A percentile compares a stretch with the other conserved stretches of the same genome.
Evolutionary conservation across 2,797 vertebrate genomes (phyloP).

Genomic region (Odontamblyopus rebecca): DNA sequence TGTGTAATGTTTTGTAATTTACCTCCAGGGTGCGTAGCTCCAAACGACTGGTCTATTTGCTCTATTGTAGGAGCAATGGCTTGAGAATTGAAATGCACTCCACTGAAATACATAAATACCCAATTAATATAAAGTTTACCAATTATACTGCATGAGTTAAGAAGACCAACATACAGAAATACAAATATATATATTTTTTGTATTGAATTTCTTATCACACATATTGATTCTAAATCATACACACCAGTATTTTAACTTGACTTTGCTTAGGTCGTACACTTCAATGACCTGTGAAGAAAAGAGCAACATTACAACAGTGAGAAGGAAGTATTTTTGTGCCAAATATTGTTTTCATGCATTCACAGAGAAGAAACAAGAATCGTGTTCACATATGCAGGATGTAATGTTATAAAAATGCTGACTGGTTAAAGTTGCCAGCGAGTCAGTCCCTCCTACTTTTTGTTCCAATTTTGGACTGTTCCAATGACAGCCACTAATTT

Average conservation of each 20-base stretch:
- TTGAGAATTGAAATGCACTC: constrained; percentile 99
- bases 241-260: constrained; percentile 99
- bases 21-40: constrained; percentile 99
- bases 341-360: not conserved
- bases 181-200: not conserved
- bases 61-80: constrained; percentile 97
- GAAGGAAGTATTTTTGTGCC: not conserved
- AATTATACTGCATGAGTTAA: constrained; percentile 28
- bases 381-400: not conserved
- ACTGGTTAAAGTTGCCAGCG: not conserved
- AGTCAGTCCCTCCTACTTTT: too few species aligned
- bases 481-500: too few species aligned
- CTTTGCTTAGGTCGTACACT: constrained; percentile 99
- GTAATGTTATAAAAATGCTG: not conserved
- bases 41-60: constrained; percentile 99
- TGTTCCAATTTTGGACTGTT: too few species aligned
- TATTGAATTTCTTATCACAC: not conserved
- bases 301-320: not conserved
- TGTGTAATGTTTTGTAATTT: constrained; percentile 33
- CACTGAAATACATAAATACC: constrained; percentile 81
- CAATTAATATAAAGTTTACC: not conserved
- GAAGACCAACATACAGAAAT: not conserved
- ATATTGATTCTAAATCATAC: constrained; percentile 50
- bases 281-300: constrained; percentile 89
- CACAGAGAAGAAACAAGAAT: not conserved